phyloP scores from a whole-genome alignment of 2,888 invertebrate genomes.

The Apamea crenata region DNA sequence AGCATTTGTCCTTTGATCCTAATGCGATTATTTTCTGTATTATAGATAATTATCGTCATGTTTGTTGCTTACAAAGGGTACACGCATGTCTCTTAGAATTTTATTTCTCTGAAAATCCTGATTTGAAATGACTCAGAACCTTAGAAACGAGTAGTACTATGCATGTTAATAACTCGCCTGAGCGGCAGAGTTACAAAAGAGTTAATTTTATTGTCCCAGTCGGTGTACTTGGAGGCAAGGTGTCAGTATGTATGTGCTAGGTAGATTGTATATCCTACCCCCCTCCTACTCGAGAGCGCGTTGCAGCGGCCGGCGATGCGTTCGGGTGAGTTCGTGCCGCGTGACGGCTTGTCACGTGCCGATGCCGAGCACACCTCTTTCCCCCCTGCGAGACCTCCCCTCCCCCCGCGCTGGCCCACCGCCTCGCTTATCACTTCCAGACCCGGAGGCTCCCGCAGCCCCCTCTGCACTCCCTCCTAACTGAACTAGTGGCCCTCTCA shows the following conservation, averaged over 20 bases:
- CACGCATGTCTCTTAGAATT: background rate
- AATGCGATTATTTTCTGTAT: background rate
- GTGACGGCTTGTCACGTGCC: slow-evolving; percentile 81
- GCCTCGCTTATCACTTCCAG: slow-evolving; percentile 74
- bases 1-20: background rate
- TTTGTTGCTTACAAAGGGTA: background rate
- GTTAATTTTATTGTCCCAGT: slow-evolving; percentile 34
- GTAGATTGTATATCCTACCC: slow-evolving; percentile 52
- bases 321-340: slow-evolving; percentile 73
- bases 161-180: slow-evolving; percentile 16
- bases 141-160: slow-evolving; percentile 24
- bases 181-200: slow-evolving; percentile 38
- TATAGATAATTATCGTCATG: background rate
- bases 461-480: slow-evolving; percentile 55
- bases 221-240: slow-evolving; percentile 44
- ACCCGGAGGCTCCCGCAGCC: slow-evolving; percentile 68
- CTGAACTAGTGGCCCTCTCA: slow-evolving; percentile 65
- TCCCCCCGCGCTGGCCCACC: slow-evolving; percentile 44
- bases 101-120: slow-evolving; percentile 10
- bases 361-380: slow-evolving; percentile 57
- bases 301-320: slow-evolving; percentile 71
- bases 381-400: slow-evolving; percentile 42
- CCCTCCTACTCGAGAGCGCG: slow-evolving; percentile 61
- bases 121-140: slow-evolving; percentile 26
- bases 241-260: slow-evolving; percentile 42